These are phyloP conservation scores for Trypoxylon attenuatum DNA, from an alignment of 2,888 invertebrate genomes.

Conservation along the genomic window DNA sequence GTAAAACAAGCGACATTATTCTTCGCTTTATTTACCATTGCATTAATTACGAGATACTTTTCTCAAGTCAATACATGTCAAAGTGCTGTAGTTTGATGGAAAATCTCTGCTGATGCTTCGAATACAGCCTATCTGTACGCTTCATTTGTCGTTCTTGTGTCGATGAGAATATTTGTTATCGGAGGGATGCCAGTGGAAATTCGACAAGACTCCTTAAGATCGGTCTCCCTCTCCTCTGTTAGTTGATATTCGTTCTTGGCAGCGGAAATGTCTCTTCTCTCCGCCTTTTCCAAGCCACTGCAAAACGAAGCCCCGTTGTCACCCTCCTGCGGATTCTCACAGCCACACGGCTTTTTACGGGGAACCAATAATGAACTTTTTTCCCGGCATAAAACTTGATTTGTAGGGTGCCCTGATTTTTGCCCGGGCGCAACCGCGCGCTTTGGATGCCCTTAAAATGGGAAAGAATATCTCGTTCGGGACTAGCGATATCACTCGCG, in stretches of 20 bases:
- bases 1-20: too few relatives aligned
- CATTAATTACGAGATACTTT: neutral
- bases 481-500: constrained; percentile 72
- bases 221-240: constrained; percentile 28
- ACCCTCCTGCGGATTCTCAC: constrained; percentile 49
- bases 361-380: constrained; percentile 74
- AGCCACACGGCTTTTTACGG: constrained; percentile 66
- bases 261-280: constrained; percentile 32
- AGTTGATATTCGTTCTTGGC: constrained; percentile 44
- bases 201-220: constrained; percentile 51
- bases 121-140: neutral
- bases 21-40: neutral
- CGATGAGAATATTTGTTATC: constrained; percentile 49
- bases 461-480: constrained; percentile 62
- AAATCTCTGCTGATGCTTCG: neutral
- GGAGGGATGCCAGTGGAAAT: constrained; percentile 55
- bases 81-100: too few relatives aligned
- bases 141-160: constrained; percentile 20
- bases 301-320: constrained; percentile 29
- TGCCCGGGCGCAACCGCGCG: constrained; percentile 22
- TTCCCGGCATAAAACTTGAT: constrained; percentile 72
- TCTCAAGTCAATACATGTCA: too few relatives aligned
- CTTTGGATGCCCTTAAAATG: constrained; percentile 35
- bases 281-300: neutral
- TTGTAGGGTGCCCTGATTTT: constrained; percentile 62